These are phyloP conservation scores for Neoseiulus cucumeris DNA, from an alignment of 1,140 invertebrate species.

Conservation along the genomic window DNA sequence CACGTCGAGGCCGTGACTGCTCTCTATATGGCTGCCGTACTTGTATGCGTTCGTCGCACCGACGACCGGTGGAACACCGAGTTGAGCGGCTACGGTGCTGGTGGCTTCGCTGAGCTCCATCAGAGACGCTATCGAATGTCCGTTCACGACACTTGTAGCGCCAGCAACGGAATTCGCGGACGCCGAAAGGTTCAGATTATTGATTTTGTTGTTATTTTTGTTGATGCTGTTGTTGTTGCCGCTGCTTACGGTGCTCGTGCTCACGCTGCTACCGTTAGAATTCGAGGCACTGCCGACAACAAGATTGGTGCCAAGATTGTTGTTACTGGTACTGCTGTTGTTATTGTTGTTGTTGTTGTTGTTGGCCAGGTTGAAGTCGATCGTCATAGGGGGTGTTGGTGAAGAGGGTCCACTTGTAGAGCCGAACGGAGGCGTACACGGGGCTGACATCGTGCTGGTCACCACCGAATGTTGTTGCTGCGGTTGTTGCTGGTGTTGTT, in stretches of 20 bases:
- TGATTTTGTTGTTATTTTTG: not conserved
- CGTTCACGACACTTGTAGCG: too few species aligned
- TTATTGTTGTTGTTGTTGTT: slow-evolving; percentile 11
- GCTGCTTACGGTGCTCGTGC: not conserved
- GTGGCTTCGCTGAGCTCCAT: too few species aligned
- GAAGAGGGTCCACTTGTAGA: not conserved
- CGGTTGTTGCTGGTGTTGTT: slow-evolving; percentile 20
- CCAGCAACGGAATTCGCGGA: too few species aligned
- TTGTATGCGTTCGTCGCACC: not conserved
- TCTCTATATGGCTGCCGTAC: not conserved
- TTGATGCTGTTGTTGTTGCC: not conserved
- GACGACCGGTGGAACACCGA: too few species aligned
- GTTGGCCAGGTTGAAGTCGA: slow-evolving; percentile 13
- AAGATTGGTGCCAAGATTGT: not conserved
- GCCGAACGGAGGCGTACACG: slow-evolving; percentile 19
- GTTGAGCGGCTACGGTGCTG: too few species aligned
- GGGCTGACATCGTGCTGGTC: slow-evolving; percentile 8
- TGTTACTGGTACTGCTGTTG: not conserved
- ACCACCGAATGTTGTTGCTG: slow-evolving; percentile 16
- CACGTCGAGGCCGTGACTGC: not conserved
- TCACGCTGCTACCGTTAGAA: not conserved
- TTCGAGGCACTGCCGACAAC: too few species aligned
- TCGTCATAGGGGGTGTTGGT: slow-evolving; percentile 1
- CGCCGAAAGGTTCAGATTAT: not conserved
- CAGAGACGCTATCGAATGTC: too few species aligned